Percentiles rank a stretch among this genome's conserved stretches.
phyloP scores from a whole-genome alignment of 2,888 invertebrate species.

The Colostygia pectinataria region DNA sequence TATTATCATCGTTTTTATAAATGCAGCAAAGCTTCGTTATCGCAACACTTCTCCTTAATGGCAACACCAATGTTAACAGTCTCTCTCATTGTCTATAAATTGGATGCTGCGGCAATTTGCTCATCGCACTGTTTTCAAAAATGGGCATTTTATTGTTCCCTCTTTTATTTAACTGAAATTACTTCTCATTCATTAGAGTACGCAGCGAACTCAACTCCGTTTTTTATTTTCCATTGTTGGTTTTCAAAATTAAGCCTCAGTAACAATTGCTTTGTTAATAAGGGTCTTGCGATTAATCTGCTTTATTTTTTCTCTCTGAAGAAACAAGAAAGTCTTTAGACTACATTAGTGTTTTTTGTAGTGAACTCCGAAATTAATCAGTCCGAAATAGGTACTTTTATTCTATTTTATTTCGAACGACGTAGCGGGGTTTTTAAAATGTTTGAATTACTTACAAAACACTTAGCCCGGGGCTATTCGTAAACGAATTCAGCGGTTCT shows the following conservation, averaged over 20 bases:
- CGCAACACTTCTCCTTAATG: constrained; percentile 45
- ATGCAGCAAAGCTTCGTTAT: constrained; percentile 34
- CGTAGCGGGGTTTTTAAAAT: constrained; percentile 13
- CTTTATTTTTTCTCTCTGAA: constrained; percentile 55
- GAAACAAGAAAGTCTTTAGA: constrained; percentile 49
- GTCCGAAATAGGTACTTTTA: constrained; percentile 38
- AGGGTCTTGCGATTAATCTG: constrained; percentile 67
- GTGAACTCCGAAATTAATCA: constrained; percentile 45
- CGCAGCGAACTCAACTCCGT: constrained; percentile 69
- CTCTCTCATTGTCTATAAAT: constrained; percentile 68
- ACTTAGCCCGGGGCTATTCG: constrained; percentile 16
- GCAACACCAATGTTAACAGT: constrained; percentile 64
- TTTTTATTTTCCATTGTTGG: constrained; percentile 79
- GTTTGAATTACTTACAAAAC: constrained; percentile 15
- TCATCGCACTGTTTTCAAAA: constrained; percentile 69
- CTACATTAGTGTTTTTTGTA: constrained; percentile 45
- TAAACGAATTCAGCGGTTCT: constrained; percentile 19
- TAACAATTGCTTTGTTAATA: constrained; percentile 79
- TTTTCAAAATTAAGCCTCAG: constrained; percentile 77
- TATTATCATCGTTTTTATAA: too few species aligned
- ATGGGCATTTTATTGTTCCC: constrained; percentile 76
- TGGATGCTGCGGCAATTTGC: constrained; percentile 71
- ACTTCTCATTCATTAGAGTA: constrained; percentile 78
- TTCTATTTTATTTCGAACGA: constrained; percentile 24
- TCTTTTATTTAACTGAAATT: constrained; percentile 79